Evolutionary conservation across 2,113 vertebrate species (phyloP), one percentile per base, ranked within the genome.

Genomic region (Lethenteron reissneri): DNA sequence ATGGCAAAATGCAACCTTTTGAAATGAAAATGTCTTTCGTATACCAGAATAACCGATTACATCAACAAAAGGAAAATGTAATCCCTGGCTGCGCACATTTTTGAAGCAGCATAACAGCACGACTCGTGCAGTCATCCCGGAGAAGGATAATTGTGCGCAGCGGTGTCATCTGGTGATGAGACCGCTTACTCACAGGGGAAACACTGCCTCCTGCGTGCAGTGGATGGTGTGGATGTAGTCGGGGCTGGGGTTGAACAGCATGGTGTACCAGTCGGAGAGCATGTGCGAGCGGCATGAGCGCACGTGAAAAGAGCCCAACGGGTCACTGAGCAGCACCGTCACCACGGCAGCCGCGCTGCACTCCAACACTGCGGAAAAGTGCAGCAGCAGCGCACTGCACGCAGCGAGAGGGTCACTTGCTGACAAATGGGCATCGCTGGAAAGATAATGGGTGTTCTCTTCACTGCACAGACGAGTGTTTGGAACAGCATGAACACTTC

Each of bases 191-290:
- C 77, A 95, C 94, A 99, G 82, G 0, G 92, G 91, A 75, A 92
- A 99, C 58, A 99, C 91, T 0, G 94, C 90, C 79, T 99, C 94
- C 2, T 99, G 92, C 2, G 94, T 99, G 76, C 94, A 97, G 80
- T 99, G 92, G 71, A 99, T 75, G 0, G 91, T 97, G 77, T 84
- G 91, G 74, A 99, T 56, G 2, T 99, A 97, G 78, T 99, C 92
- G 0, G 94, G 94, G 71, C 92, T 99, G 1, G 94, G 92, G 76
- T 99, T 99, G 79, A 97, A 97, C 7, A 99, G 86, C 92, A 99
- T 97, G 0, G 94, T 99, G 80, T 99, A 99, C 94, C 94, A 99
- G 76, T 99, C 94, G 0, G 94, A 99, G 12, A 99, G 85, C 86
- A 90, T 92, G 77, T 87, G 58, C 21, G 96, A 92, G 6, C 77